Conservation (phyloP, 2,113 vertebrate species). For the Oryctolagus cuniculus region DNA sequence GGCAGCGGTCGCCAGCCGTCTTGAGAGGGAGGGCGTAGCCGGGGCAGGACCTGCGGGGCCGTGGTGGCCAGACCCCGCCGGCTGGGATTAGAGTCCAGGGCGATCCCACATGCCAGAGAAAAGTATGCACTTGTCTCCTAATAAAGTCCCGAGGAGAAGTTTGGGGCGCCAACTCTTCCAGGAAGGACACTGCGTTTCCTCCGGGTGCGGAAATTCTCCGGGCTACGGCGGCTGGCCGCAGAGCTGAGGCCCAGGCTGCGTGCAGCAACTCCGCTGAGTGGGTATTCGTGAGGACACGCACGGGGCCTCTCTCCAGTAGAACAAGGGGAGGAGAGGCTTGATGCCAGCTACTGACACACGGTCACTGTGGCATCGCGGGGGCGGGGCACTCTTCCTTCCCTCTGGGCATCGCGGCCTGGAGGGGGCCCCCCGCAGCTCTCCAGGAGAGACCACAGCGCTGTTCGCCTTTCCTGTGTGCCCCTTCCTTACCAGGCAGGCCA, state of each 20-base stretch:
- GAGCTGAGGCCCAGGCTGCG: neutral
- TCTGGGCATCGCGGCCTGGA: neutral
- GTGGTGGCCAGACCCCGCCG: neutral
- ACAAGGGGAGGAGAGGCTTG: neutral
- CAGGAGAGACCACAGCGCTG: neutral
- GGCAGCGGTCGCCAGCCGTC: rapidly evolving
- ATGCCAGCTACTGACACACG: neutral
- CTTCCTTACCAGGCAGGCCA: neutral
- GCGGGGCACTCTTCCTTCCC: neutral
- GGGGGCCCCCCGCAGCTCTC: neutral
- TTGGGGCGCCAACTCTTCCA: neutral
- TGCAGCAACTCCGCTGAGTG: neutral
- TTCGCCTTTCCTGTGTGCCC: neutral
- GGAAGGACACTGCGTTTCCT: neutral
- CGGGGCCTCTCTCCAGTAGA: neutral
- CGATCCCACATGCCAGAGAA: neutral
- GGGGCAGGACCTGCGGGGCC: neutral
- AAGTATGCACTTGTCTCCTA: constrained; percentile 41
- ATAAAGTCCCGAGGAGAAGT: constrained; percentile 69
- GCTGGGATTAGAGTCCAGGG: neutral
- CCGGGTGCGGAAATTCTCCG: neutral
- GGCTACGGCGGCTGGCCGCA: neutral
- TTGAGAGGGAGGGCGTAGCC: neutral
- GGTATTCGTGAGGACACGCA: too few species aligned
- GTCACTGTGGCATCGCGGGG: too few species aligned